Percentiles rank a stretch among this genome's conserved stretches.
phyloP scores from a whole-genome alignment of 1,140 invertebrate genomes.

The Drosophila navojoa region DNA sequence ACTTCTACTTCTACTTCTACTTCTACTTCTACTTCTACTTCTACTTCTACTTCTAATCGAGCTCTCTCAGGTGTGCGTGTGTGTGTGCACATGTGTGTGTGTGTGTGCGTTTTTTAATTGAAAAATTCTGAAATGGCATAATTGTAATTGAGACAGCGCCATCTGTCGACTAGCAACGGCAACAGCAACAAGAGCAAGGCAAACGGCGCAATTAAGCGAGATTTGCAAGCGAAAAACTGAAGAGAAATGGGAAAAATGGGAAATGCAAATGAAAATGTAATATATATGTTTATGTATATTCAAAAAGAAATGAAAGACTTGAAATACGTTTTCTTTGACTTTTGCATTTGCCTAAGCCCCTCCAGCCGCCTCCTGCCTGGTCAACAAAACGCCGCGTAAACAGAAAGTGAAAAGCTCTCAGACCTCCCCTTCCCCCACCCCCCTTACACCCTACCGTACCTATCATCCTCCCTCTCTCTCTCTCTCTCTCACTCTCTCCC shows the following conservation, averaged over 20 bases:
- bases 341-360: not conserved
- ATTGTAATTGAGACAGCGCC: slow-evolving; percentile 54
- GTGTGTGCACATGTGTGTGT: slow-evolving; percentile 1
- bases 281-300: not conserved
- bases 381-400: slow-evolving; percentile 67
- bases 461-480: not conserved
- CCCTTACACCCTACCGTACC: not conserved
- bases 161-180: slow-evolving; percentile 33
- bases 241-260: too few species aligned
- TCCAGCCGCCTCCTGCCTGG: slow-evolving; percentile 29
- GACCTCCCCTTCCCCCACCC: not conserved
- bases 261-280: slow-evolving; percentile 1
- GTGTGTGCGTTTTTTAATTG: slow-evolving; percentile 53
- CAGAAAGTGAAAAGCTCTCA: slow-evolving; percentile 47
- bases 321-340: slow-evolving; percentile 46
- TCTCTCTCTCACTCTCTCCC: not conserved
- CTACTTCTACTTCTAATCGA: slow-evolving; percentile 16
- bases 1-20: too few species aligned
- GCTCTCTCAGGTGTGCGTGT: not conserved
- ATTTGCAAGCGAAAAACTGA: slow-evolving; percentile 29
- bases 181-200: slow-evolving; percentile 15
- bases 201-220: slow-evolving; percentile 59
- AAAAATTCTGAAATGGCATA: slow-evolving; percentile 77
- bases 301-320: not conserved
- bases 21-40: not conserved